Evolutionary conservation across 30 jellyfish, hydroid and myxozoan genomes (phyloP), one percentile per base, ranked within the genome.

Genomic region (Aurelia aurita): DNA sequence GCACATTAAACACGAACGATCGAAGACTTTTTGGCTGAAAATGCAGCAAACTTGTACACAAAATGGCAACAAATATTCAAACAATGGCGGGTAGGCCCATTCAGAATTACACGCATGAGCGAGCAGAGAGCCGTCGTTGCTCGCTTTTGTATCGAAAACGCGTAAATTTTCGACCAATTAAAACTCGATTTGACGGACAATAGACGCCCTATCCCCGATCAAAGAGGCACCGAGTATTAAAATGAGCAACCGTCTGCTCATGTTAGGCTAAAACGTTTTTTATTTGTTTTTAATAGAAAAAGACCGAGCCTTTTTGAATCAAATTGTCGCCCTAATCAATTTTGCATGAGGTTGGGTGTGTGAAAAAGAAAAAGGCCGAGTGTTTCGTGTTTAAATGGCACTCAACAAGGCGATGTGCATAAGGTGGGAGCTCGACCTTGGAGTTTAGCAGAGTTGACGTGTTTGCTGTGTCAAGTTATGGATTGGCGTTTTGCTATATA

Each of bases 201-300:
- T 82, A 59, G 91, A 82, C 91, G 91, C 91, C 72, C 9, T 69
- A 45, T 76, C 44, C 46, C 28, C 71, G 85, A 82, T 82, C 91
- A 82, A 82, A 82, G 74, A 76, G 62, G 85, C 72, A 15, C 61
- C 69, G 32, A 67, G 58, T 32, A 58, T 25, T 2, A 53, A 69
- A 82, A 67, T 20, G 91, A 69, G 91, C 85, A 69, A 68, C 44
- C 69, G 39, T 46, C 51, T 29, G 66, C 23, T 26, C 29, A 76
- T 8, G 43, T 15, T 19, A 25, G 54, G 65, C 62, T 67, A 22
- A 32, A 29, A 19, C 27, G 65, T 45, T 65, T 63, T 69, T 21
- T 82, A 68, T 68, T 69, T 82, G 79, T 27, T 68, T 68, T 54
- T 54, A 47, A 80, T 53, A 58, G 91, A 25, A 82, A 57, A 46